Evolutionary conservation across 2,888 invertebrate genomes (phyloP).

Genomic region (Drosophila maculinotata): DNA sequence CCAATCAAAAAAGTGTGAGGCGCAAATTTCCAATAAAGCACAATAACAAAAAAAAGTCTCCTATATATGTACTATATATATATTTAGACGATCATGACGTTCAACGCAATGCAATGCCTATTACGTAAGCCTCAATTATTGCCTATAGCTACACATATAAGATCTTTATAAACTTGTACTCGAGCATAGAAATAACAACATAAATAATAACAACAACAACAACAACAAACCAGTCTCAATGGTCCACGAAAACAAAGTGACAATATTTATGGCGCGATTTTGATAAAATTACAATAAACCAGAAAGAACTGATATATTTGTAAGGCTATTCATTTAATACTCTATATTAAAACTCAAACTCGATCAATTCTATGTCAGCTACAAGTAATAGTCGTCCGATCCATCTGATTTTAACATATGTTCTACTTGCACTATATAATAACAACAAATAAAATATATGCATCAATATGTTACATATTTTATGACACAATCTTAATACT

Average conservation of each 20-base stretch:
- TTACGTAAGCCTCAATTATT: slow-evolving; percentile 71
- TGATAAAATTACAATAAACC: slow-evolving; percentile 32
- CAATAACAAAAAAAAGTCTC: slow-evolving; percentile 22
- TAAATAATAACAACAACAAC: not conserved
- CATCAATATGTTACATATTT: not conserved
- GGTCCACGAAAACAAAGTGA: slow-evolving; percentile 33
- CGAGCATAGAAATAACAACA: slow-evolving; percentile 8
- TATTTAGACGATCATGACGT: slow-evolving; percentile 48
- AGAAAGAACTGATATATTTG: not conserved
- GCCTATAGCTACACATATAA: slow-evolving; percentile 19
- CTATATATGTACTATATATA: slow-evolving; percentile 14
- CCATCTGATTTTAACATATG: too few relatives aligned
- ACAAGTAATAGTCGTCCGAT: too few relatives aligned
- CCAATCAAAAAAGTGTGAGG: slow-evolving; percentile 50
- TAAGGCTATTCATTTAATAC: slow-evolving; percentile 5
- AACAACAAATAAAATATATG: too few relatives aligned
- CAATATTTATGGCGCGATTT: slow-evolving; percentile 47
- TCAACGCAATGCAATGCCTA: slow-evolving; percentile 51
- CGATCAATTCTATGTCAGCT: too few relatives aligned
- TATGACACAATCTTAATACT: not conserved
- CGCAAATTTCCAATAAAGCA: slow-evolving; percentile 47
- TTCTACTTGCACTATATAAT: too few relatives aligned
- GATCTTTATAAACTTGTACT: slow-evolving; percentile 41
- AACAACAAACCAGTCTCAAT: slow-evolving; percentile 34
- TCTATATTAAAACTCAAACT: too few relatives aligned